These are phyloP conservation scores for Vespertilio murinus DNA, from an alignment of 2,797 vertebrate genomes.

Conservation along the genomic window DNA sequence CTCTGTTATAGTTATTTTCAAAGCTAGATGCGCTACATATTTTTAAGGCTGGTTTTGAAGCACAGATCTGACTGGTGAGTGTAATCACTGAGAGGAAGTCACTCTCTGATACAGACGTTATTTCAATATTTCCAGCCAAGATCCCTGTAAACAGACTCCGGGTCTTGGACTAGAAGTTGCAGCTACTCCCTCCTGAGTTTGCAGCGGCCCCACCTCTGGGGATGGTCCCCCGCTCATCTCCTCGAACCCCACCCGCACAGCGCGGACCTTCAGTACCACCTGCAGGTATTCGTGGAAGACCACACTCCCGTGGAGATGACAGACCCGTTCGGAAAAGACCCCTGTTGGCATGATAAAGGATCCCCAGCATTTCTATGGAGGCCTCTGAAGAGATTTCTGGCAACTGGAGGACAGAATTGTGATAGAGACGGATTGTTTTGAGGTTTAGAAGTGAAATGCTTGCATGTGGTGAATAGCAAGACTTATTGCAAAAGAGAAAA, in stretches of 20 bases:
- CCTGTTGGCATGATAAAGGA: slow-evolving; percentile 8
- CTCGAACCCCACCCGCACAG: not conserved
- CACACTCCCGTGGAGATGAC: not conserved
- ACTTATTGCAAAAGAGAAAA: not conserved
- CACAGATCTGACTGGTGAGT: not conserved
- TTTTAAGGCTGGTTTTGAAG: slow-evolving; percentile 12
- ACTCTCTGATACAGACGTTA: not conserved
- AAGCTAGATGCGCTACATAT: not conserved
- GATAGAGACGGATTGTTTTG: not conserved
- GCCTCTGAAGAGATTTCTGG: not conserved
- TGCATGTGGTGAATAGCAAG: not conserved
- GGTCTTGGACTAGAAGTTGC: not conserved
- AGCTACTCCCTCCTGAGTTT: not conserved
- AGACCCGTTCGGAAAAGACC: not conserved
- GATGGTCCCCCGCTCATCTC: not conserved
- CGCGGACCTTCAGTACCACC: not conserved
- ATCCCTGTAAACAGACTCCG: not conserved
- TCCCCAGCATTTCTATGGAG: not conserved
- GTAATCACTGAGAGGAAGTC: not conserved
- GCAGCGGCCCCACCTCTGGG: not conserved
- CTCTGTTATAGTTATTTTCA: slow-evolving; percentile 20
- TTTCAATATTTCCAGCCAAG: not conserved
- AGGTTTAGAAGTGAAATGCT: not conserved
- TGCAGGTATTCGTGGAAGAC: rapidly evolving
- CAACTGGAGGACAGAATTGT: not conserved